Evolutionary conservation across 35 echinoderm and acorn worm genomes (phyloP).

Genomic region (Lytechinus pictus): DNA sequence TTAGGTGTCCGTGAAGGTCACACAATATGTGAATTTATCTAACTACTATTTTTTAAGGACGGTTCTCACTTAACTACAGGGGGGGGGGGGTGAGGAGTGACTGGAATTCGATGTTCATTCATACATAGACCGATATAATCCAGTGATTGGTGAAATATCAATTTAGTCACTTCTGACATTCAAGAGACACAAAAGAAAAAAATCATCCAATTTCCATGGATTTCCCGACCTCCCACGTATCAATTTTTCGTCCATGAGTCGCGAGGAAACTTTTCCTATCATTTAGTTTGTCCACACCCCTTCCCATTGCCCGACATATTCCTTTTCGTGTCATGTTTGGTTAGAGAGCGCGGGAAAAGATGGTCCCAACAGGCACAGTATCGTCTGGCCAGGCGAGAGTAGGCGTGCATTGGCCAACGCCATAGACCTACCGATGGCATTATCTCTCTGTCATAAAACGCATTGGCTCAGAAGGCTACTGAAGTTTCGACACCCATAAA

Average conservation of each 20-base stretch:
- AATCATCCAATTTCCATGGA: not conserved
- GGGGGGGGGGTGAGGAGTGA: no score
- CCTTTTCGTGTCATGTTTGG: not conserved
- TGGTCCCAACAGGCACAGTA: not conserved
- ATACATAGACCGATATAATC: not conserved
- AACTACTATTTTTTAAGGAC: no score
- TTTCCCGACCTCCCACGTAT: conserved; percentile 6
- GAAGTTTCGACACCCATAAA: no score
- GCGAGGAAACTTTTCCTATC: not conserved
- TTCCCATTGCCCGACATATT: conserved; percentile 4
- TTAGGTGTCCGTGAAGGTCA: no score
- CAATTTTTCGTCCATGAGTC: not conserved
- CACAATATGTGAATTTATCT: no score
- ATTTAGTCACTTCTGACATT: conserved; percentile 4
- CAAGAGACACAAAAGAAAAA: conserved; percentile 19
- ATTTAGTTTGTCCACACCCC: not conserved
- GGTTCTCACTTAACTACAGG: no score
- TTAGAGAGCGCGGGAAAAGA: not conserved
- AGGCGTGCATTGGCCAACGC: not conserved
- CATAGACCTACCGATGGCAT: not conserved
- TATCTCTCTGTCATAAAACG: no score
- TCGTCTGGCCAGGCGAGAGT: not conserved
- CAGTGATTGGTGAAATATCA: not conserved
- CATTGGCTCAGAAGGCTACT: no score
- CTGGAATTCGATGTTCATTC: not conserved